Evolutionary conservation across 2,113 vertebrate species (phyloP).

Genomic region (Indicator indicator): DNA sequence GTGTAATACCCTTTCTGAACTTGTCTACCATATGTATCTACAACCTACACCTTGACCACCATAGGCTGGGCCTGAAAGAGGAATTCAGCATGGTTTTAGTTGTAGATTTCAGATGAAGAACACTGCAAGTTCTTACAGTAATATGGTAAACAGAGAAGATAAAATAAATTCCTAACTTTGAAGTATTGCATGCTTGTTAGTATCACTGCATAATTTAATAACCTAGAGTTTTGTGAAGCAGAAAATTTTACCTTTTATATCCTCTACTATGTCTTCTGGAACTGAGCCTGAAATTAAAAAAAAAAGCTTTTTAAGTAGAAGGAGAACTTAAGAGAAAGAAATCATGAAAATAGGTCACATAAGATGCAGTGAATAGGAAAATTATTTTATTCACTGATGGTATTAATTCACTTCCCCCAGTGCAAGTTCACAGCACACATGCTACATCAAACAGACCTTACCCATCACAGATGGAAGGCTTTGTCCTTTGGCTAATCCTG

Average conservation of each 20-base stretch:
- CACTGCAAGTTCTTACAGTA: neutral
- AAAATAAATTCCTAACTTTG: neutral
- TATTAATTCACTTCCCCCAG: neutral
- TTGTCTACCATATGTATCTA: neutral
- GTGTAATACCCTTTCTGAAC: neutral
- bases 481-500: conserved; percentile 85
- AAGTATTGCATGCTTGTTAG: neutral
- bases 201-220: neutral
- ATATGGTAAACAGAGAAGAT: neutral
- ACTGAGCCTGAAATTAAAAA: conserved; percentile 82
- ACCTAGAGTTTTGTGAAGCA: neutral
- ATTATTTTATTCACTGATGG: neutral
- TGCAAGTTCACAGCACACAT: neutral
- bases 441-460: conserved; percentile 62
- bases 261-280: conserved; percentile 93
- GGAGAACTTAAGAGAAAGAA: neutral
- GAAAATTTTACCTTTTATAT: conserved; percentile 89
- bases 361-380: neutral
- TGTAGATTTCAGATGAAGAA: neutral
- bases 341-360: rapidly evolving
- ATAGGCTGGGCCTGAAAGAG: neutral
- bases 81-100: neutral
- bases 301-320: neutral
- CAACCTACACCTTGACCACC: neutral
- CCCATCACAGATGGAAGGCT: conserved; percentile 89